Evolutionary conservation across 2,797 vertebrate species (phyloP).

Genomic region (Poeciliopsis infans): DNA sequence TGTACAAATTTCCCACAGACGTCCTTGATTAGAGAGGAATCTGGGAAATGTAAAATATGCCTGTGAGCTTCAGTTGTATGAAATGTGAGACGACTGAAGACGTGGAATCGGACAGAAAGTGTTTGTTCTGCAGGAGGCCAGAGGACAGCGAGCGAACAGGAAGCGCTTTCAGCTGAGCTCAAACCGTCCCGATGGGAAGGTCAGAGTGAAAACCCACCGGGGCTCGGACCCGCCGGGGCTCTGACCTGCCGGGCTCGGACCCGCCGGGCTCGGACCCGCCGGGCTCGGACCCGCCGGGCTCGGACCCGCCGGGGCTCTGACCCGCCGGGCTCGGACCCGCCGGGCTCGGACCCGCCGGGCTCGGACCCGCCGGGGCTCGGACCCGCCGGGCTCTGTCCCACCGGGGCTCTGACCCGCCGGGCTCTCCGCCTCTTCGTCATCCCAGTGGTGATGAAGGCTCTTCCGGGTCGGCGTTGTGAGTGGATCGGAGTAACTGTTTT

Average conservation of each 20-base stretch:
- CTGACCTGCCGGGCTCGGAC: no score
- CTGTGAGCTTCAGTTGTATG: background rate
- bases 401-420: no score
- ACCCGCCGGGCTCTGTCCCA: no score
- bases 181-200: background rate
- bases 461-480: background rate
- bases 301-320: no score
- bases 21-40: background rate
- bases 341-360: no score
- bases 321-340: no score
- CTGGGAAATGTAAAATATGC: conserved; percentile 7
- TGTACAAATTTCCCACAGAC: background rate
- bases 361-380: no score
- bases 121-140: background rate
- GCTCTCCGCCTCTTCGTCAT: no score
- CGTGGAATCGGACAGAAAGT: background rate
- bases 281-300: no score
- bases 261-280: no score
- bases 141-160: background rate
- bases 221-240: no score
- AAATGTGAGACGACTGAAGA: conserved; percentile 7
- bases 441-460: background rate
- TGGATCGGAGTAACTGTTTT: conserved; percentile 1
- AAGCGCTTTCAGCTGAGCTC: background rate
- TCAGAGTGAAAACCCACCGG: background rate